phyloP scores from a whole-genome alignment of 2,888 invertebrate genomes.

The Frankliniella intonsa region DNA sequence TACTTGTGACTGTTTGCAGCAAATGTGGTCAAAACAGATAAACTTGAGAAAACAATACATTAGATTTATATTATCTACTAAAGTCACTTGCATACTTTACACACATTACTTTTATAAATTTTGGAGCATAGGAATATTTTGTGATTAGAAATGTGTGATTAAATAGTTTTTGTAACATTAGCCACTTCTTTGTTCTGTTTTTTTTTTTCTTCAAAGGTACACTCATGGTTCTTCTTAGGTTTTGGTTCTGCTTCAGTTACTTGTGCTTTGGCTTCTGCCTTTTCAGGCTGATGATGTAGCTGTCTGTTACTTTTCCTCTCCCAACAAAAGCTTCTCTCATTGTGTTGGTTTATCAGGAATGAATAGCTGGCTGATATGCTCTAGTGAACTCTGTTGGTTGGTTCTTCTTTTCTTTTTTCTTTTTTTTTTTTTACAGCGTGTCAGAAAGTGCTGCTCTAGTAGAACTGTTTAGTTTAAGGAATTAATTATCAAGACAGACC shows the following conservation, averaged over 20 bases:
- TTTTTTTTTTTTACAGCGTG: conserved; percentile 30
- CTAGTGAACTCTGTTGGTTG: conserved; percentile 12
- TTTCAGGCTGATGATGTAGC: background rate
- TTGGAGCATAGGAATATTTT: background rate
- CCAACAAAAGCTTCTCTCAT: background rate
- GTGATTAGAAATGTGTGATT: background rate
- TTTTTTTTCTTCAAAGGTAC: too few relatives aligned
- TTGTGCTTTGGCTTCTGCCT: conserved; percentile 15
- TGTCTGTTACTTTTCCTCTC: background rate
- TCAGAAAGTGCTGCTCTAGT: conserved; percentile 16
- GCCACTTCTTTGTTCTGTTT: background rate
- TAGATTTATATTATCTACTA: too few relatives aligned
- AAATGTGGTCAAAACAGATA: too few relatives aligned
- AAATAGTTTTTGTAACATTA: background rate
- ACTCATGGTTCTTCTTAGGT: background rate
- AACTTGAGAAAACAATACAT: too few relatives aligned
- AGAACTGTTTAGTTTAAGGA: background rate
- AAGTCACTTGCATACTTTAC: too few relatives aligned
- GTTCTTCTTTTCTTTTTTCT: conserved; percentile 29
- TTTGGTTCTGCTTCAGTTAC: background rate
- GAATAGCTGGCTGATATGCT: conserved; percentile 8
- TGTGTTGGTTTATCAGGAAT: background rate
- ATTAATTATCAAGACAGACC: background rate
- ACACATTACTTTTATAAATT: background rate
- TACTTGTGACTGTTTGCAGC: too few relatives aligned